phyloP scores from a whole-genome alignment of 2,797 vertebrate genomes.

The Mormyrus hasselquistii region DNA sequence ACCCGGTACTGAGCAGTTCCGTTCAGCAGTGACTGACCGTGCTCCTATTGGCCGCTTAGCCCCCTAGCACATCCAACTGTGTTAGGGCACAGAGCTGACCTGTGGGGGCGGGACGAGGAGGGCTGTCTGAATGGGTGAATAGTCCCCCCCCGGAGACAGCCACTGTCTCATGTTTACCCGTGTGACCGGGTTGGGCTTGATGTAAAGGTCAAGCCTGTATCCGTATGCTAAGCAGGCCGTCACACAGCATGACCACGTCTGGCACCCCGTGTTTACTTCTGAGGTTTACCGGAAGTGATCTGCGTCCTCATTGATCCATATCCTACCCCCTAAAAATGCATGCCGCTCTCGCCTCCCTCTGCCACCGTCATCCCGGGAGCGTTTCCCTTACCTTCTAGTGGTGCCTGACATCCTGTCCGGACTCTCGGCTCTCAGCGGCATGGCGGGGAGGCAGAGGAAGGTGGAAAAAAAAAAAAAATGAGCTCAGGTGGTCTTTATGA shows the following conservation, averaged over 20 bases:
- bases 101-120: neutral
- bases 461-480: too few species aligned
- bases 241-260: conserved; percentile 18
- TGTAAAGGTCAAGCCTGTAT: conserved; percentile 41
- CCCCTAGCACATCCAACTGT: conserved; percentile 35
- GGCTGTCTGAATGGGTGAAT: conserved; percentile 28
- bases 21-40: neutral
- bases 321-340: neutral
- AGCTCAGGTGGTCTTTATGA: conserved; percentile 20
- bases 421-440: neutral
- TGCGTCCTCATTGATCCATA: neutral
- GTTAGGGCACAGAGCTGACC: conserved; percentile 23
- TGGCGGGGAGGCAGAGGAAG: neutral
- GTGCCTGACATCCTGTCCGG: conserved; percentile 8
- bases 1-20: neutral
- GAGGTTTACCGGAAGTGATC: conserved; percentile 13
- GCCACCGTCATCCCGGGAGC: neutral
- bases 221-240: neutral
- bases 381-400: neutral
- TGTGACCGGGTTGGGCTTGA: conserved; percentile 34
- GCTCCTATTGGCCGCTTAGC: conserved; percentile 34
- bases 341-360: neutral
- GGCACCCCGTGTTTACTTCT: conserved; percentile 27
- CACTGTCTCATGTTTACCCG: neutral
- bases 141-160: conserved; percentile 18